These are phyloP conservation scores for Cinclus cinclus DNA, from an alignment of 2,113 vertebrate species.

Conservation along the genomic window DNA sequence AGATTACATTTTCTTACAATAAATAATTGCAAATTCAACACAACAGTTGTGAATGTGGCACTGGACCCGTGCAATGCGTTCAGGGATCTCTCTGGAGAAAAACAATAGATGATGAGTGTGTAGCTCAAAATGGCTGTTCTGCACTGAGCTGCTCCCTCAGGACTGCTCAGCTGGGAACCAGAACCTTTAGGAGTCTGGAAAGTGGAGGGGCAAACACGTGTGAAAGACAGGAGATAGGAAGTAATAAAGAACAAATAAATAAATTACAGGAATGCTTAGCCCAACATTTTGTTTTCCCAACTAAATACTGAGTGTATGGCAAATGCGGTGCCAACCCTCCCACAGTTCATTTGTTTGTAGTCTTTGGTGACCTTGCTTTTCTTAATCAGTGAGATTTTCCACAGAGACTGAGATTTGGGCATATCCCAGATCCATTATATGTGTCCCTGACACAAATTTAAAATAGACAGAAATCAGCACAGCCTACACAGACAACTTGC, in stretches of 20 bases:
- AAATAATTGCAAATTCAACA: not conserved
- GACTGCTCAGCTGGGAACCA: not conserved
- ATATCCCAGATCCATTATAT: not conserved
- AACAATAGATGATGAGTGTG: not conserved
- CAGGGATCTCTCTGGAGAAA: not conserved
- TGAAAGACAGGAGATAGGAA: not conserved
- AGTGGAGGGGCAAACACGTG: not conserved
- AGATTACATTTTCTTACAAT: not conserved
- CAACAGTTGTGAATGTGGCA: not conserved
- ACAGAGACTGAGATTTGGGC: not conserved
- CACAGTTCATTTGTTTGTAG: not conserved
- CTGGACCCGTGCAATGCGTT: not conserved
- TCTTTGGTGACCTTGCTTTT: not conserved
- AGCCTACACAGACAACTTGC: not conserved
- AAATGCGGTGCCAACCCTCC: not conserved
- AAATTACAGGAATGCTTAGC: not conserved
- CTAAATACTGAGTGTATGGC: not conserved
- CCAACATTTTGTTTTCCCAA: not conserved
- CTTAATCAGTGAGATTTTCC: not conserved
- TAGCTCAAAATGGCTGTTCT: conserved; percentile 56
- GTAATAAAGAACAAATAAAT: not conserved
- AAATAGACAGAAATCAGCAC: not conserved
- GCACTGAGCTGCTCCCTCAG: not conserved
- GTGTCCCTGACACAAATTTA: not conserved
- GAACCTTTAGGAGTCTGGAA: not conserved